Evolutionary conservation across 2,113 vertebrate genomes (phyloP).

Genomic region (western clawed frog (Xenopus tropicalis)): DNA sequence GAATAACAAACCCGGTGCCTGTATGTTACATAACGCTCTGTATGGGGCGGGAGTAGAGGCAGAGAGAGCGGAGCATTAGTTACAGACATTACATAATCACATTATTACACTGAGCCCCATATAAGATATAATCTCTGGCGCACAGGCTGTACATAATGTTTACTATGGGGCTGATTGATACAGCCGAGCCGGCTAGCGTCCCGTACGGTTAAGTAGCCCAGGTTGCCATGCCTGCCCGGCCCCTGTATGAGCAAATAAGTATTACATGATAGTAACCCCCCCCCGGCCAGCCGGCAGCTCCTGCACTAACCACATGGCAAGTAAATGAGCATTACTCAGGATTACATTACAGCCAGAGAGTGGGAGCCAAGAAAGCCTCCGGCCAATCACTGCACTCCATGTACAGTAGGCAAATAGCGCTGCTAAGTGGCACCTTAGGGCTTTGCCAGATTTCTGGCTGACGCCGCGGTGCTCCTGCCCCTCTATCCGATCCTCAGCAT

Average conservation of each 20-base stretch:
- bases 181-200: neutral
- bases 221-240: neutral
- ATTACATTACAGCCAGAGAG: conserved; percentile 7
- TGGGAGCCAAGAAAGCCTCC: neutral
- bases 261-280: neutral
- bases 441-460: neutral
- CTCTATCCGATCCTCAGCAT: neutral
- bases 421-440: too few species aligned
- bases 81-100: too few species aligned
- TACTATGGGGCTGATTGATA: too few species aligned
- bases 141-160: too few species aligned
- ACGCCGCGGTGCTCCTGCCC: neutral
- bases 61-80: too few species aligned
- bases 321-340: neutral
- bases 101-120: too few species aligned
- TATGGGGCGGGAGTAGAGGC: too few species aligned
- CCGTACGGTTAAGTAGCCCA: neutral
- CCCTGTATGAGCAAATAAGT: neutral
- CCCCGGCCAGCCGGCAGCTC: neutral
- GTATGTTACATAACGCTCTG: too few species aligned
- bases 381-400: too few species aligned
- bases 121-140: too few species aligned
- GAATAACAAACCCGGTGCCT: too few species aligned
- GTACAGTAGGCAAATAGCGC: too few species aligned
- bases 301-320: neutral